Conservation (phyloP, 2,113 vertebrate species). For the Athene cunicularia region DNA sequence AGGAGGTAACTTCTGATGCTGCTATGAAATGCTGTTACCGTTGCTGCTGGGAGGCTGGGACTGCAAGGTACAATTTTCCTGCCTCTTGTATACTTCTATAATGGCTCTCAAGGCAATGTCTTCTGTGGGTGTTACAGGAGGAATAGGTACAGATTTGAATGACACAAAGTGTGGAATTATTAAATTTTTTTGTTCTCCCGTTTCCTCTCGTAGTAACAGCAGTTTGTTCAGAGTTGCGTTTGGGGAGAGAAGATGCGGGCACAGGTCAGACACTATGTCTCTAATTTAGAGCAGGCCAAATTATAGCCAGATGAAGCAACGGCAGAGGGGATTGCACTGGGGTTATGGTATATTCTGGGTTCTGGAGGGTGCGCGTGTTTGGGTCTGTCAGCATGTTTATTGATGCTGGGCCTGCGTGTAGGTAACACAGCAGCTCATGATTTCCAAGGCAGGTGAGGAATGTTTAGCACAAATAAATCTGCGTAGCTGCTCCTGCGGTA, state of each 20-base stretch:
- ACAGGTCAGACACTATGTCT: background rate
- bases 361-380: rapidly evolving
- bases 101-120: background rate
- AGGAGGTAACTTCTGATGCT: background rate
- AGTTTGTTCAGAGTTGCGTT: background rate
- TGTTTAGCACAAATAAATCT: background rate
- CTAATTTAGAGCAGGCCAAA: background rate
- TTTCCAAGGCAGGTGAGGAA: background rate
- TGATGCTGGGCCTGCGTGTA: background rate
- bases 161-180: background rate
- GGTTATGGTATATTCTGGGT: background rate
- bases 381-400: background rate
- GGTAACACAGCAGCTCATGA: background rate
- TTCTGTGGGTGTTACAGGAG: background rate
- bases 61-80: background rate
- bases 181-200: background rate
- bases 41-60: background rate
- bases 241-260: background rate
- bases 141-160: background rate
- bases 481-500: background rate
- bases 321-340: background rate
- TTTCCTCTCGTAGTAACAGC: background rate
- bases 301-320: rapidly evolving
- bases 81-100: background rate
- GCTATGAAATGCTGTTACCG: background rate